These are phyloP conservation scores for Xestobium rufovillosum DNA, from an alignment of 2,888 invertebrate genomes.

Conservation along the genomic window DNA sequence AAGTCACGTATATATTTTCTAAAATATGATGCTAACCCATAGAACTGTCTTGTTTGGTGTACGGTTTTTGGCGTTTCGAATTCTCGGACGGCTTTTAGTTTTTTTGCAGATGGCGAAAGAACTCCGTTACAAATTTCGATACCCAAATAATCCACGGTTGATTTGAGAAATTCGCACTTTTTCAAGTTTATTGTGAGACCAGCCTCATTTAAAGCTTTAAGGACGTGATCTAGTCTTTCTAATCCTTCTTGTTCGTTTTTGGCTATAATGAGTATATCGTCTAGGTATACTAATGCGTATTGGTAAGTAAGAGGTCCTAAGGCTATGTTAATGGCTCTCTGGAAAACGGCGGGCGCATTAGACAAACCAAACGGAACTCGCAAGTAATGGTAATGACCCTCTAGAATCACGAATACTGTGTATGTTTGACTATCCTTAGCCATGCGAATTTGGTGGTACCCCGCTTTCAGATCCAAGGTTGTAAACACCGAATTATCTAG, in stretches of 20 bases:
- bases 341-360: slow-evolving; percentile 10
- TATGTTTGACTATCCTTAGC: neutral
- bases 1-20: slow-evolving; percentile 23
- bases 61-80: slow-evolving; percentile 21
- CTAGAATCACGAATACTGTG: slow-evolving; percentile 8
- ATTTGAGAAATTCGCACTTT: slow-evolving; percentile 11
- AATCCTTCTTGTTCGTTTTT: slow-evolving; percentile 6
- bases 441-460: neutral
- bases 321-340: slow-evolving; percentile 9
- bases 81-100: slow-evolving; percentile 19
- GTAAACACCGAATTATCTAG: neutral
- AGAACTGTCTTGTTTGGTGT: slow-evolving; percentile 21
- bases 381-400: slow-evolving; percentile 11
- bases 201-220: slow-evolving; percentile 4
- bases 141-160: slow-evolving; percentile 7
- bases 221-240: slow-evolving; percentile 6
- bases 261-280: slow-evolving; percentile 5
- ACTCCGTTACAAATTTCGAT: neutral
- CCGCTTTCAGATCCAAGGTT: neutral
- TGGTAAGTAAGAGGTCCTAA: slow-evolving; percentile 5
- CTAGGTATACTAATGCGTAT: slow-evolving; percentile 10
- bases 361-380: slow-evolving; percentile 12
- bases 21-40: slow-evolving; percentile 25
- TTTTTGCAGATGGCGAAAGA: slow-evolving; percentile 8
- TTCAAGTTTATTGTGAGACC: slow-evolving; percentile 9